Evolutionary conservation across 2,113 vertebrate genomes (phyloP), one percentile per base, ranked within the genome.

Genomic region (Pampusana beccarii): DNA sequence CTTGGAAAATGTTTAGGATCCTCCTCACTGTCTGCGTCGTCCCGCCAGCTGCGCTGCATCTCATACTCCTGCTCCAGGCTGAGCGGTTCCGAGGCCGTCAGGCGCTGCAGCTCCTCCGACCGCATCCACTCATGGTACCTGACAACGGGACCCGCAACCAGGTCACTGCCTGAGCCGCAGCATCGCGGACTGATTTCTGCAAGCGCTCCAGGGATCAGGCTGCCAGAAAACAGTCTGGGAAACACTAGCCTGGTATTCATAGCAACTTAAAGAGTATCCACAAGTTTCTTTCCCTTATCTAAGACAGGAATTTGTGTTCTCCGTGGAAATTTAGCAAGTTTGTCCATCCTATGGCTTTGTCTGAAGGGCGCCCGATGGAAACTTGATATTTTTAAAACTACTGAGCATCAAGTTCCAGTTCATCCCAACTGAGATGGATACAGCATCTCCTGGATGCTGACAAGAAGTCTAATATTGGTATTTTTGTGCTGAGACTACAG

Each of bases 91-190:
- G 99, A 99, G 15, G 99, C 99, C 0, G 99, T 99, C 95, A 99
- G 97, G 62, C 94, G 98, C 98, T 98, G 99, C 84, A 99, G 98
- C 90, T 99, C 99, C 33, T 98, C 97, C 0, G 98, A 99, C 90
- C 98, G 97, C 99, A 99, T 99, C 99, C 99, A 99, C 78, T 98
- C 96, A 0, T 99, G 99, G 96, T 99, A 99, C 94, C 99, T 99
- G 96, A 5, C 16, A 73, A 79, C 1, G 19, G 61, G 65, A 93
- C 14, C 44, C 64, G 29, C n/a, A 54, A 26, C 61, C 38, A 54
- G 16, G 2, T 78, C 60, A 36, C 21, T 34, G 44, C 31, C 44
- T 36, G 60, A 20, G n/a, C 70, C 36, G 13, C 44, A 58, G 64
- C 53, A 36, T 12, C 16, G 0, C 19, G 4, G 20, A 0, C 25